Base-by-base conservation (phyloP, 2,797 vertebrate species). In the Cephalopachus bancanus region DNA sequence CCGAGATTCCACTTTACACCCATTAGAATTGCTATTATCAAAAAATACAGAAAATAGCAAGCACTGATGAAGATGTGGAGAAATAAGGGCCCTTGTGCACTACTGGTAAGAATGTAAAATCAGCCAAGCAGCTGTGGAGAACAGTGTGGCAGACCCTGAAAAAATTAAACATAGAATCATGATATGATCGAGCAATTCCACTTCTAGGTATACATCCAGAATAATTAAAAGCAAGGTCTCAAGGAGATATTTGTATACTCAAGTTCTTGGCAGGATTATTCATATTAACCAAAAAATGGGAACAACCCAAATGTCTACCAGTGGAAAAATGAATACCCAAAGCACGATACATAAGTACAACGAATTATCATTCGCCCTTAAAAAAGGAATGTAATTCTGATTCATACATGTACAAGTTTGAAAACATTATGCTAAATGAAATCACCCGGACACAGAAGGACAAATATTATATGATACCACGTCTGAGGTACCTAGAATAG, bases 391-490 rank as follows among this genome's bases (percentile, higher is more conserved):
- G 51, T 53, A 75, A 65, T 74, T 62, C 75, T 71, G 22, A 93
- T 44, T 37, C 20, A 49, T 9, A 86, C 6, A 51, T 33, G 12
- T 4, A 86, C 24, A 33, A 96, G 24, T 60, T 86, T 95, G 55
- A 87, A 59, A 93, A 44, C 28, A 86, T 33, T 81, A 81, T 62
- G n/a, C 28, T 69, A 75, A 76, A 60, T 76, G 49, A 93, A 62
- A n/a, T 64, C 59, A 89, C 16, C n/a, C 51, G 81, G 60, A 76
- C 33, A 83, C 3, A 2, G 49, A 83, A 85, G n/a, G 44, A 53
- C 57, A 84, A 72, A 49, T 16, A 85, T 6, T 78, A 7, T 24
- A 49, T 69, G 28, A 62, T 10, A 22, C 30, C 33, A 71, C 26
- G 51, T 0, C 69, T 17, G 22, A 69, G 60, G 72, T 30, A 59